Base-by-base conservation (phyloP, 1,140 invertebrate species). In the Laodelphax striatellus region DNA sequence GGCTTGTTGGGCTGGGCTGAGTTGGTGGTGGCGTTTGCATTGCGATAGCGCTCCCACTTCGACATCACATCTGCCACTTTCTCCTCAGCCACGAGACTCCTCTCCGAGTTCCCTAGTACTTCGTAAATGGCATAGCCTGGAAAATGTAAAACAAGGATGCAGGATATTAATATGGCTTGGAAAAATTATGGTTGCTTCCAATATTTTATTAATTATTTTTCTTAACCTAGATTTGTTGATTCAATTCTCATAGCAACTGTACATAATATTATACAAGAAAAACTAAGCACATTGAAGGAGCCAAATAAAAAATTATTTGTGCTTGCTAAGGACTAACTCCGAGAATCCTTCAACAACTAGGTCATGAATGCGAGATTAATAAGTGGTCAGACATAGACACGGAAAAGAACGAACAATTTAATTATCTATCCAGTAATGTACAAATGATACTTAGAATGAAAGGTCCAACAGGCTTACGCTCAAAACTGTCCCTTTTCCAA, bases 11-110 rank as follows among this genome's bases (percentile, higher is more conserved):
- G 70, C 60, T 55, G 65, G 61, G 62, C 63, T 55, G 58, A 69
- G 70, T 55, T 69, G 58, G 46, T 53, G 1, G 38, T 54, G 65
- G 71, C 79, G 69, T 70, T 80, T 63, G 78, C 80, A 68, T 71
- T 80, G 61, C 85, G 78, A 61, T 90, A 90, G 64, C 87, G 82
- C 73, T 97, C 94, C 94, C 94, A 97, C 72, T 94, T 91, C 0
- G 92, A 92, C 79, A 97, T 87, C 14, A 95, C 92, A 72, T 97
- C 94, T 3, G 92, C 89, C 13, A 94, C 83, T 68, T 94, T 92
- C 71, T 97, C 93, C 66, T 90, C 88, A 1, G 82, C 79, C 13
- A 85, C 76, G 65, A 97, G 77, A 65, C 88, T 88, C 58, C 92
- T 78, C 70, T 96, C 92, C 42, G 87, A 87, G 43, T 81, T 82